phyloP scores from a whole-genome alignment of 2,888 invertebrate species.

The Aphrophora alni region DNA sequence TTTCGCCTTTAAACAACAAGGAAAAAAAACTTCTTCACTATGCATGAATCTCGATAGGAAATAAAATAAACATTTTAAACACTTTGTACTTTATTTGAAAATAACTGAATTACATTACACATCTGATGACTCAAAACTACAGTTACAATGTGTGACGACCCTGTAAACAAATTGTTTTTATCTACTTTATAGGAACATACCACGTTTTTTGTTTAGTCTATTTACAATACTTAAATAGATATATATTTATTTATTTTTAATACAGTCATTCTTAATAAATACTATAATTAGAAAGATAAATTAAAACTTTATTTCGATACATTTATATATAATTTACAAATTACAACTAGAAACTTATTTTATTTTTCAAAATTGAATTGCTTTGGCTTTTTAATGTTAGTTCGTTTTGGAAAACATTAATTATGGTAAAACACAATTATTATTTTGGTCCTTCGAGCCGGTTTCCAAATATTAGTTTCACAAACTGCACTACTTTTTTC shows the following conservation, averaged over 20 bases:
- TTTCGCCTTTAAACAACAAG: too few relatives aligned
- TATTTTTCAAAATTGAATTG: not conserved
- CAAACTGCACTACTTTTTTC: too few relatives aligned
- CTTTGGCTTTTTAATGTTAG: not conserved
- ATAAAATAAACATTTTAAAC: not conserved
- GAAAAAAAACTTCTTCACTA: too few relatives aligned
- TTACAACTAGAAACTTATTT: not conserved
- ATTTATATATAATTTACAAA: not conserved
- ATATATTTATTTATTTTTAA: not conserved
- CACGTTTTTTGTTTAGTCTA: not conserved
- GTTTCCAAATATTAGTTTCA: too few relatives aligned
- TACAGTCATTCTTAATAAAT: slow-evolving; percentile 25
- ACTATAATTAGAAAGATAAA: slow-evolving; percentile 31
- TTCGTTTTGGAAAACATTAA: not conserved
- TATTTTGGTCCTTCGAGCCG: too few relatives aligned
- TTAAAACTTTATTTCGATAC: not conserved
- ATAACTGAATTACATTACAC: not conserved
- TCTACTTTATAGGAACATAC: not conserved
- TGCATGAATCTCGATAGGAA: too few relatives aligned
- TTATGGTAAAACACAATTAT: not conserved
- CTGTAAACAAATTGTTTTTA: not conserved
- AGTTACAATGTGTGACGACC: not conserved
- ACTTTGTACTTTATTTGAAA: slow-evolving; percentile 34
- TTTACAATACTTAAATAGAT: not conserved
- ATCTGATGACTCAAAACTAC: not conserved